Evolutionary conservation across 2,797 vertebrate genomes (phyloP), one percentile per base, ranked within the genome.

Genomic region (Apodemus agrarius): DNA sequence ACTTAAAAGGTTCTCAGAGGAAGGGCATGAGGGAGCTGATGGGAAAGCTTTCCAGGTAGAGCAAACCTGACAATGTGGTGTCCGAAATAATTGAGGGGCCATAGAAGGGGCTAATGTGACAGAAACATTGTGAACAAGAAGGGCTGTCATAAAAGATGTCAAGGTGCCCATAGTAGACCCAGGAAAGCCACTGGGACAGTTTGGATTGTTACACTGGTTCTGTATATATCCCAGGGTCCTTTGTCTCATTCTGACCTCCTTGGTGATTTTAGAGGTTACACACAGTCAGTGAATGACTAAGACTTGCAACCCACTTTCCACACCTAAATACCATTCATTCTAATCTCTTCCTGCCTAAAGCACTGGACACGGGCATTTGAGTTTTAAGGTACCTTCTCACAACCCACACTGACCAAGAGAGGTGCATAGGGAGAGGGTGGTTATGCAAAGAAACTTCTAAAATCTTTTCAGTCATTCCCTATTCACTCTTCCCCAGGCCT

Each of bases 401-500:
- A 17, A 40, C 7, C 43, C 16, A 82, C 21, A 4, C 6, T 22
- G 29, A 85, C 63, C n/a, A 57, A 92, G 46, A 78, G 12, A 1
- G 19, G 16, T 2, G 0, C 6, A 4, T 0, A 52, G 40, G 67
- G 14, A 59, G 49, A 59, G 16, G n/a, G 40, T 19, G 46, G 52
- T 14, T 75, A 79, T 14, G 13, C 31, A 57, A 63, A 80, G n/a
- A 89, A 54, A 49, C 43, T 49, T 78, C 75, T 81, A 57, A 88
- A 63, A 22, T 31, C 43, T 24, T 17, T 10, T 63, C 13, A 26
- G 6, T 46, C 3, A 11, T 31, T 11, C 31, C 72, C 29, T 61
- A 14, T 14, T 59, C 2, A 0, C 17, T 34, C 22, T 29, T 37
- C n/a, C 16, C 21, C 12, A 1, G 10, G 12, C 40, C 59, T 1